Evolutionary conservation across 2,113 vertebrate genomes (phyloP), one percentile per base, ranked within the genome.

Genomic region (Zosterops pallidus): DNA sequence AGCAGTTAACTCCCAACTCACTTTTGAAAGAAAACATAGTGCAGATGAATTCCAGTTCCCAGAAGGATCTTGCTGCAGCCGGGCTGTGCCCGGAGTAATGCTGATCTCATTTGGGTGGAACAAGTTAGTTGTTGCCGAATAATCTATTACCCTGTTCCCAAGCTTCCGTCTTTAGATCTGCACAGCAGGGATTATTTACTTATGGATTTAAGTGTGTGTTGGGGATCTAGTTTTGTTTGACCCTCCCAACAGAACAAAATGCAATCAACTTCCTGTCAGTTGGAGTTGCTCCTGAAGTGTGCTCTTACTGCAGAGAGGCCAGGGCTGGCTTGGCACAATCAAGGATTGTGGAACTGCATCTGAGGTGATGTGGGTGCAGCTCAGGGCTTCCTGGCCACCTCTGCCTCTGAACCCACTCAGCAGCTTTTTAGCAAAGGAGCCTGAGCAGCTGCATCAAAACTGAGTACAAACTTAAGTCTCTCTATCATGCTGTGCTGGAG

Each of bases 81-180:
- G 1, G 85, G 22, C 87, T 86, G 37, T 47, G 47, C 84, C 75
- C 3, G 6, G 56, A 52, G 55, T 53, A 62, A 39, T 3, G 23
- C 94, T 96, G 85, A 93, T 95, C 90, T 96, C 94, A 83, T 91
- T 90, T 86, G 94, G 92, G 85, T 94, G 94, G 94, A 93, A 95
- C 83, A 90, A 89, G 64, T 84, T 71, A 12, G 71, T 75, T 63
- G 64, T 33, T 84, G 83, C 88, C 24, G 86, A 86, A 74, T 88
- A 90, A 86, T 89, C 89, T 91, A 9, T 83, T 89, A 29, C 71
- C 42, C 80, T 47, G 37, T 46, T 91, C 79, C 69, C 69, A 83
- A 84, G 83, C 90, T 96, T 90, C 93, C 12, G 14, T 71, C 90
- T 86, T 80, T 81, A 86, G 92, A 77, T 78, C 88, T 1, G 2